phyloP scores from a whole-genome alignment of 1,140 invertebrate species.

The Drosophila lacertosa region DNA sequence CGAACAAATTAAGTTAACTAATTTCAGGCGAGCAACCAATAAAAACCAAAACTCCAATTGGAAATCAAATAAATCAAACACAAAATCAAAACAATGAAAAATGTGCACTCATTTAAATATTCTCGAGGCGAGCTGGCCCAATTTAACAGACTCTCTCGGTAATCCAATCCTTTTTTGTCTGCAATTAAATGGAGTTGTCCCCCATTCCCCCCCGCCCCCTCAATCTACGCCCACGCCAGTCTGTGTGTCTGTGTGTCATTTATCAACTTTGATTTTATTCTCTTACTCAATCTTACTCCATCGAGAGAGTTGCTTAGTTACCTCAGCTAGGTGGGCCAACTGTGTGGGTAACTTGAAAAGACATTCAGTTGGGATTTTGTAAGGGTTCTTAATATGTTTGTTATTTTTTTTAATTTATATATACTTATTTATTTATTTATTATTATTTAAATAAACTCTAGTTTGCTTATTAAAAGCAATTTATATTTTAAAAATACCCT shows the following conservation, averaged over 20 bases:
- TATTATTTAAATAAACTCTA: too few species aligned
- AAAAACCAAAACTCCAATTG: conserved; percentile 51
- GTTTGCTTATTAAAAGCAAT: too few species aligned
- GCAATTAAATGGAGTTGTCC: conserved; percentile 57
- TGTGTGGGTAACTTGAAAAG: background rate
- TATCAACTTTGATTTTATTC: conserved; percentile 28
- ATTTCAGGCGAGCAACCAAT: conserved; percentile 51
- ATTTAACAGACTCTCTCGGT: conserved; percentile 22
- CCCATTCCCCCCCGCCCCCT: background rate
- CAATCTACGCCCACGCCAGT: background rate
- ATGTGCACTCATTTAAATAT: conserved; percentile 27
- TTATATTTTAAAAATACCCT: too few species aligned
- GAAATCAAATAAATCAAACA: conserved; percentile 53
- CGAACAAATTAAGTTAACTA: conserved; percentile 61
- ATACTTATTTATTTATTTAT: too few species aligned
- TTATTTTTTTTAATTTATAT: too few species aligned
- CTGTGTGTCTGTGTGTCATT: conserved; percentile 17
- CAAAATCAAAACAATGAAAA: conserved; percentile 59
- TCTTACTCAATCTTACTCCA: background rate
- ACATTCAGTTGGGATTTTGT: background rate
- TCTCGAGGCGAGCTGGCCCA: background rate
- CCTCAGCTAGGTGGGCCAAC: background rate
- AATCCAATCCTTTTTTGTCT: conserved; percentile 59
- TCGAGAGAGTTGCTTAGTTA: background rate
- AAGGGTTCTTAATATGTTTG: background rate